phyloP scores from a whole-genome alignment of 2,113 vertebrate genomes.

The Silurus meridionalis region DNA sequence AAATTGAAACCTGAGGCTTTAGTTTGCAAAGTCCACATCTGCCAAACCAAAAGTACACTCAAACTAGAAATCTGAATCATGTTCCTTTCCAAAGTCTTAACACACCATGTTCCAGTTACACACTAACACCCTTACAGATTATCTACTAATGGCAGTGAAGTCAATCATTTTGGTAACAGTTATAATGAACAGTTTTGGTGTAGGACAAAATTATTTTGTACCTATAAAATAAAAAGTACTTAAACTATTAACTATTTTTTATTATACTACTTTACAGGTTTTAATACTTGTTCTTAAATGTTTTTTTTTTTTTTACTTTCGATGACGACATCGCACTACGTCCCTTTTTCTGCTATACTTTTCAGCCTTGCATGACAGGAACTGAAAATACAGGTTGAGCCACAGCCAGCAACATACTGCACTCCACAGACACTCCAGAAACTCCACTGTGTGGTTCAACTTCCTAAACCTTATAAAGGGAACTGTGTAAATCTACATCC shows the following conservation, averaged over 20 bases:
- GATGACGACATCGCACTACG: no score
- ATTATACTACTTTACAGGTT: neutral
- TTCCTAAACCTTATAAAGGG: conserved; percentile 28
- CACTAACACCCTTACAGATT: neutral
- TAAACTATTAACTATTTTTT: neutral
- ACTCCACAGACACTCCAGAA: conserved; percentile 21
- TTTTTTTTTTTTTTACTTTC: neutral
- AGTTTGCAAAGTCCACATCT: conserved; percentile 13
- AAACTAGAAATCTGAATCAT: neutral
- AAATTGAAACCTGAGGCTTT: conserved; percentile 6
- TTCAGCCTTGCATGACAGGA: conserved; percentile 44
- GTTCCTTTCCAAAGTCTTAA: neutral
- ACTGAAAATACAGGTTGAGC: conserved; percentile 48
- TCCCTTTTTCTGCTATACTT: conserved; percentile 9
- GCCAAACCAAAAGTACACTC: neutral
- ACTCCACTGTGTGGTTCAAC: conserved; percentile 36
- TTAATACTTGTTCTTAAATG: neutral
- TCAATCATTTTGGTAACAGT: neutral
- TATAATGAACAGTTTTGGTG: neutral
- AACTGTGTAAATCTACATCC: conserved; percentile 37
- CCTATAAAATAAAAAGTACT: neutral
- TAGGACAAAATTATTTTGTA: neutral
- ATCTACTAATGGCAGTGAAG: neutral
- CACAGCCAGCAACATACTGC: neutral
- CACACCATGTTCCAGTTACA: neutral